Evolutionary conservation across 2,888 invertebrate species (phyloP), one percentile per base, ranked within the genome.

Genomic region (Imbricaverruca yamaguchii): DNA sequence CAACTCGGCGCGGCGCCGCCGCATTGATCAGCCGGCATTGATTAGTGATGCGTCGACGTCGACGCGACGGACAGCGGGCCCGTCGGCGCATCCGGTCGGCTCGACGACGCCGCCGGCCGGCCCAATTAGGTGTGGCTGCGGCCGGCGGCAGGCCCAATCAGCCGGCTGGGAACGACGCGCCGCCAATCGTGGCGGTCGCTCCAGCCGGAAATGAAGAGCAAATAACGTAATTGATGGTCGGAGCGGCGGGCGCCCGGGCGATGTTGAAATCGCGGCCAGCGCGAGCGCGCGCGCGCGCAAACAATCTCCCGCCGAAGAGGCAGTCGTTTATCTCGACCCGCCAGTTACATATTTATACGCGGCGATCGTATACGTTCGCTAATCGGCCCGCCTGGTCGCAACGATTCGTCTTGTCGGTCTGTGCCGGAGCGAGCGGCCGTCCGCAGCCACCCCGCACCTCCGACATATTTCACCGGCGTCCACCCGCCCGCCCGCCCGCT

Each of bases 141-240:
- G 23, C 65, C 18, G 1, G 9, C 25, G n/a, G 25, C 12, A 1
- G 10, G 67, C 9, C 67, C 67, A 12, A n/a, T 9, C 65, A 25
- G 12, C 67, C 67, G 12, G 67, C 67, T 67, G 67, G 67, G 67
- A 67, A 67, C 67, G 39, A 1, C 1, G 39, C 39, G 39, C 39
- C 39, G 39, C 39, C 39, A 39, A 39, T 39, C 39, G 39, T 39
- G 13, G 15, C 74, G 12, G 74, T 53, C 74, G 74, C 74, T 2
- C 4, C 53, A 4, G 74, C 74, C 74, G 74, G 74, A 74, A 74
- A 74, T 74, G 74, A 74, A 74, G 53, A 74, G 74, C 53, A 74
- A 74, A 74, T 74, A 74, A 18, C 74, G 23, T 74, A 74, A 74
- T 74, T 25, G 74, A 67, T 67, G 67, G 67, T 13, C 13, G 12